Evolutionary conservation across 2,113 vertebrate genomes (phyloP), one percentile per base, ranked within the genome.

Genomic region (Poeciliopsis turrubarensis): DNA sequence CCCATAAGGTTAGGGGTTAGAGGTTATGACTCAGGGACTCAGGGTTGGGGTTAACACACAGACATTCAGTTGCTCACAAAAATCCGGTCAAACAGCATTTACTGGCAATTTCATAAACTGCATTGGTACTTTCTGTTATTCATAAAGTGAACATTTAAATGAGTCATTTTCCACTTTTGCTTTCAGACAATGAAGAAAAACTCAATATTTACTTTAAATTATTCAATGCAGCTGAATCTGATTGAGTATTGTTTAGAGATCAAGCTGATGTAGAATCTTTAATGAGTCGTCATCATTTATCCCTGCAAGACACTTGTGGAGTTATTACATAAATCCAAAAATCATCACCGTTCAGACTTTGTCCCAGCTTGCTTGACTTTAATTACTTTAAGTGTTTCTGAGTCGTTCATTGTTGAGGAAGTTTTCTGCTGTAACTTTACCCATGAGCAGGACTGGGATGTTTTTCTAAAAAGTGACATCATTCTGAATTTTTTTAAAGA

Each of bases 301-400:
- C 22, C 4, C 32, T 37, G 9, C 31, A 34, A n/a, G 31, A 25
- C 10, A 2, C 22, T 37, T 65, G 8, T 39, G 34, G 13, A n/a
- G 64, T n/a, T 26, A 37, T 65, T 65, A 65, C 64, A 65, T 65
- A 65, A 65, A 65, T 65, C 64, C 64, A 39, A 65, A 65, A 65
- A 65, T 39, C 64, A 65, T 65, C 39, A 65, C 26, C 17, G 0
- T 65, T 39, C 22, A 39, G 34, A 13, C 34, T 19, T 7, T 65
- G 64, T 26, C 64, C 39, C 22, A 9, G 64, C 64, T 39, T 31
- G 64, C 63, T 37, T 32, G 1, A 32, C 31, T 39, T 6, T 65
- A 5, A 65, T 26, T 39, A 10, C 32, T 22, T n/a, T 65, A 65
- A n/a, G 30, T 11, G 17, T 65, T 34, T 34, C 63, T 37, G 63